Evolutionary conservation across 1,140 invertebrate genomes (phyloP).

Genomic region (Hormaphis cornu): DNA sequence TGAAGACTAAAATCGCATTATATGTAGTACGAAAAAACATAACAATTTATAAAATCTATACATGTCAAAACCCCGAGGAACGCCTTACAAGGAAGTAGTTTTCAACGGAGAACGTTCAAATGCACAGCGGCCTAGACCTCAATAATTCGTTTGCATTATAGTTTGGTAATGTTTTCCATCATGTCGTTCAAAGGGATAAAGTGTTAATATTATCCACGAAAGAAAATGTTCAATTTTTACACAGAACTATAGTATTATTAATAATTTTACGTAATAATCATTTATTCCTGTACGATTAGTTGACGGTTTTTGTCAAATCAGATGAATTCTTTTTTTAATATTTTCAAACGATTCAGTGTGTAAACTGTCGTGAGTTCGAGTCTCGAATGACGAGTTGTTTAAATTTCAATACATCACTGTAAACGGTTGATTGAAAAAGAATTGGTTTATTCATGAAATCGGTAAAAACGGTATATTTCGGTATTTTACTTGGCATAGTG

Average conservation of each 20-base stretch:
- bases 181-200: background rate
- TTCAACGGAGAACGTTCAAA: background rate
- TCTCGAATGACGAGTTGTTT: too few relatives aligned
- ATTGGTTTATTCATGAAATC: too few relatives aligned
- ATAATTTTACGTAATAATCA: background rate
- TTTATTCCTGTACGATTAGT: too few relatives aligned
- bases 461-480: too few relatives aligned
- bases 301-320: too few relatives aligned
- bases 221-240: background rate
- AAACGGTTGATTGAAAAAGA: too few relatives aligned
- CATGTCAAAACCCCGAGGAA: background rate
- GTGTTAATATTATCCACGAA: too few relatives aligned
- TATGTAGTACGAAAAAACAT: conserved; percentile 2
- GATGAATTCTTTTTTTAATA: too few relatives aligned
- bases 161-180: background rate
- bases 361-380: too few relatives aligned
- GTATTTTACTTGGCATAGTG: too few relatives aligned
- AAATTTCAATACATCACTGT: too few relatives aligned
- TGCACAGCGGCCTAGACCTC: conserved; percentile 9
- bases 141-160: background rate
- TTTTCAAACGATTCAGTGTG: too few relatives aligned
- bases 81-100: conserved; percentile 30
- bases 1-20: background rate
- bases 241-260: background rate
- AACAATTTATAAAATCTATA: background rate